These are phyloP conservation scores for Turdus rufiventris DNA, from an alignment of 2,113 vertebrate species.

Conservation along the genomic window DNA sequence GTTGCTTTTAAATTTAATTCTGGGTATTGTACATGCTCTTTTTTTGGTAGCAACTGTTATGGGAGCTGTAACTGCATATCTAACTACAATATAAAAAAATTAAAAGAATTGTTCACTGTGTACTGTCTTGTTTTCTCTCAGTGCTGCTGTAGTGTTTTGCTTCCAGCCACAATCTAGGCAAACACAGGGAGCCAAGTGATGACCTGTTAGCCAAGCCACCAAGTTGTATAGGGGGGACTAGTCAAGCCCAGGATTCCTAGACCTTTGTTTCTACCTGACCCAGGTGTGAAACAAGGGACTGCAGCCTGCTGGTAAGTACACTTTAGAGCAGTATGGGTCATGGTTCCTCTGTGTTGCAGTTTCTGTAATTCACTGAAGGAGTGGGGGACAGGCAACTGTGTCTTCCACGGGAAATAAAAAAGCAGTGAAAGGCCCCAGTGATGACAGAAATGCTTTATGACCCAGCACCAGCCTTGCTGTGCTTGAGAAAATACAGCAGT, in stretches of 20 bases:
- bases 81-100: slow-evolving; percentile 47
- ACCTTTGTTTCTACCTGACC: background rate
- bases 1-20: slow-evolving; percentile 56
- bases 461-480: accelerated
- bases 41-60: slow-evolving; percentile 66
- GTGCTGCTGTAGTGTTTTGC: background rate
- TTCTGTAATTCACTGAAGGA: background rate
- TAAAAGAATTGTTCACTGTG: slow-evolving; percentile 20
- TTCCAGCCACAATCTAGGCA: accelerated
- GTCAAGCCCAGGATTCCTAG: background rate
- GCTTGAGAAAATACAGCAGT: background rate
- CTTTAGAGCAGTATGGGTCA: background rate
- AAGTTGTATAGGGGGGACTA: accelerated
- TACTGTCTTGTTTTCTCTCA: background rate
- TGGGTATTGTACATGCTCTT: slow-evolving; percentile 49
- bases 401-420: background rate
- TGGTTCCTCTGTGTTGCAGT: background rate
- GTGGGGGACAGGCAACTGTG: background rate
- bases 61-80: slow-evolving; percentile 41
- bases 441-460: background rate
- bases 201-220: accelerated
- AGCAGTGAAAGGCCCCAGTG: background rate
- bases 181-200: accelerated
- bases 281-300: background rate
- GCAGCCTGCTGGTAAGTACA: accelerated